Base-by-base conservation (phyloP, 2,797 vertebrate genomes). In the Channallabes apus region DNA sequence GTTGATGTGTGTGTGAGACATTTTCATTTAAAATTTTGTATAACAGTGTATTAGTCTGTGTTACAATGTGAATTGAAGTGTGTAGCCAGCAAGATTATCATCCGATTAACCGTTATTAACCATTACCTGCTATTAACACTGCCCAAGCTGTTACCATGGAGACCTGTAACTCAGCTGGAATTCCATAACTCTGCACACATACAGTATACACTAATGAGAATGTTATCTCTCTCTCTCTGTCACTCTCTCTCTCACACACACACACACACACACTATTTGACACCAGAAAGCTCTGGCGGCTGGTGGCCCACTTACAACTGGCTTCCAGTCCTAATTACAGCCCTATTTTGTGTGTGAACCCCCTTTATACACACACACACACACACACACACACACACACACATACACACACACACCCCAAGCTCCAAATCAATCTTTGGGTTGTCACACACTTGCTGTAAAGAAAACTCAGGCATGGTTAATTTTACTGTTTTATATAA, bases 241-340 rank as follows among this genome's bases (percentile, higher is more conserved):
- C 35, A 3, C 35, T 35, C 35, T 35, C 35, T 35, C 35, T 46
- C 1, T 46, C 3, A 64, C 24, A 64, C 61, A 59, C 68, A 67
- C 54, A 83, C 65, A 86, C 72, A 79, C 76, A 82, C 76, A 82
- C 67, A 82, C 35, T 35, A 82, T 80, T 79, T 80, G 84, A 82
- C 84, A 78, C 76, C 71, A 5, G 65, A 67, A 27, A 18, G 27
- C 65, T 6, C 65, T 67, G 65, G 27, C 86, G 86, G 86, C 81
- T 78, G 41, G 51, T 61, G 61, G 76, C 72, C 84, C 82, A 73
- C 65, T 85, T 87, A 59, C 59, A 86, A 86, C 83, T 80, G 75
- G 27, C 41, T 82, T 61, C 79, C 64, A 84, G 69, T 68, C 35
- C 29, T 78, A 84, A 84, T 84, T 82, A 84, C 14, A 59, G n/a